Percentiles rank a stretch among this genome's conserved stretches.
These are phyloP conservation scores for Exephanes ischioxanthus DNA, from an alignment of 2,888 invertebrate species.

Conservation along the genomic window DNA sequence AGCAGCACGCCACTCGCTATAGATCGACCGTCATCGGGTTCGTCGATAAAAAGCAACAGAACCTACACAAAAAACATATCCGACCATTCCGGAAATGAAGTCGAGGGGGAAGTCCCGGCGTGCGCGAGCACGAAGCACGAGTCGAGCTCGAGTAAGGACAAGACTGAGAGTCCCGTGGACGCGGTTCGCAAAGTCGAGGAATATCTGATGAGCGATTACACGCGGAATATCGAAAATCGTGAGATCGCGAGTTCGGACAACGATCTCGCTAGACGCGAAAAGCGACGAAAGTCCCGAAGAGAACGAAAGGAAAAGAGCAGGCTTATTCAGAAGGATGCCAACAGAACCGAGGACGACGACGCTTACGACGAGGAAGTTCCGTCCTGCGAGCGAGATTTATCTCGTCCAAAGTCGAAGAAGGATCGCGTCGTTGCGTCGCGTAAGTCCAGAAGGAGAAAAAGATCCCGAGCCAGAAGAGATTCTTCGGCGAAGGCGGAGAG, in stretches of 20 bases:
- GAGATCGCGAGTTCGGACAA: constrained; percentile 17
- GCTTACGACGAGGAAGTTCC: constrained; percentile 57
- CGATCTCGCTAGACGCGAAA: constrained; percentile 30
- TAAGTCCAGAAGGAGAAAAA: constrained; percentile 45
- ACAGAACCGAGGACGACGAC: constrained; percentile 59
- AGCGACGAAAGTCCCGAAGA: constrained; percentile 54
- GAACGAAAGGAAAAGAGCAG: constrained; percentile 38
- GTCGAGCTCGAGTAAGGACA: constrained; percentile 17
- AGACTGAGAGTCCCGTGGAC: constrained; percentile 21
- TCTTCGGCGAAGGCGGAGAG: constrained; percentile 18
- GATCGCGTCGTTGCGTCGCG: constrained; percentile 39
- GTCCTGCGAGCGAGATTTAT: constrained; percentile 46
- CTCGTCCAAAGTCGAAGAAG: constrained; percentile 25
- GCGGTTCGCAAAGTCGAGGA: constrained; percentile 57
- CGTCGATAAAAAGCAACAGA: constrained; percentile 53
- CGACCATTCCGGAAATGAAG: constrained; percentile 63
- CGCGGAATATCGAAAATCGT: constrained; percentile 21
- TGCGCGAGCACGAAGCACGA: constrained; percentile 34
- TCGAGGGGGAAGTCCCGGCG: constrained; percentile 36
- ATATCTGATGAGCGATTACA: constrained; percentile 40
- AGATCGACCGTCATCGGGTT: constrained; percentile 46
- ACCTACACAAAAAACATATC: constrained; percentile 41
- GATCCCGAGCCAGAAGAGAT: constrained; percentile 34
- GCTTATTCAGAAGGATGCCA: constrained; percentile 32
- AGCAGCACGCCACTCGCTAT: constrained; percentile 25